Evolutionary conservation across 1,140 invertebrate genomes (phyloP).

Genomic region (Cyphomyrmex costatus): DNA sequence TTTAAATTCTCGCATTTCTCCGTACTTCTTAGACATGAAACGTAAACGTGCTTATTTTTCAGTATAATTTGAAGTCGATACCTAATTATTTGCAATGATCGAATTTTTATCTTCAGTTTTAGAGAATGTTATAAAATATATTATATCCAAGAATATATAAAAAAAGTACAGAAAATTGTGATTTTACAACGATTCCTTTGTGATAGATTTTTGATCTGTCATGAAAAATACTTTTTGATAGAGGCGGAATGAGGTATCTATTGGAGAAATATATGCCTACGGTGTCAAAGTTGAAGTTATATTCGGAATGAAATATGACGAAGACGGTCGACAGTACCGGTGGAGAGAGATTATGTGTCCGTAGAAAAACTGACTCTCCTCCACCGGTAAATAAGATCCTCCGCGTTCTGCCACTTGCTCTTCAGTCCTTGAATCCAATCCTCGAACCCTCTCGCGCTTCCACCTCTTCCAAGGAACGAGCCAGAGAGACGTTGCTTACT

Average conservation of each 20-base stretch:
- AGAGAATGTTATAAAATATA: background rate
- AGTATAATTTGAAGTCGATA: conserved; percentile 3
- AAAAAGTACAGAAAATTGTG: background rate
- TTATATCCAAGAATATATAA: background rate
- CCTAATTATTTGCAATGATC: conserved; percentile 19
- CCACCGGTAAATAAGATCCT: conserved; percentile 59
- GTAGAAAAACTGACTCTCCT: conserved; percentile 47
- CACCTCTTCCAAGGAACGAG: conserved; percentile 34
- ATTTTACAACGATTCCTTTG: background rate
- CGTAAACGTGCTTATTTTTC: background rate
- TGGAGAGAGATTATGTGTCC: conserved; percentile 35
- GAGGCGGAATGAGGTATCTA: conserved; percentile 12
- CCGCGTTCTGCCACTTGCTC: conserved; percentile 46
- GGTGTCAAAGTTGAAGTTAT: conserved; percentile 23
- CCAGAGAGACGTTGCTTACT: conserved; percentile 60
- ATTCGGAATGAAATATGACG: conserved; percentile 56
- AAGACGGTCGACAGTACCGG: conserved; percentile 25
- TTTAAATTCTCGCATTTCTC: conserved; percentile 51
- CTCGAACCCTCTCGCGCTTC: conserved; percentile 5
- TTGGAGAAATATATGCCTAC: conserved; percentile 31
- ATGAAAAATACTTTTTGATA: conserved; percentile 32
- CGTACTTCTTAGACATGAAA: background rate
- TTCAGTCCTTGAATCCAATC: conserved; percentile 65
- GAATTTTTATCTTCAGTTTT: background rate
- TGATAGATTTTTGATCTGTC: background rate